A percentile compares a stretch with the other conserved stretches of the same genome.
Conservation (phyloP, 2,113 vertebrate species). For the Ariopsis seemanni region DNA sequence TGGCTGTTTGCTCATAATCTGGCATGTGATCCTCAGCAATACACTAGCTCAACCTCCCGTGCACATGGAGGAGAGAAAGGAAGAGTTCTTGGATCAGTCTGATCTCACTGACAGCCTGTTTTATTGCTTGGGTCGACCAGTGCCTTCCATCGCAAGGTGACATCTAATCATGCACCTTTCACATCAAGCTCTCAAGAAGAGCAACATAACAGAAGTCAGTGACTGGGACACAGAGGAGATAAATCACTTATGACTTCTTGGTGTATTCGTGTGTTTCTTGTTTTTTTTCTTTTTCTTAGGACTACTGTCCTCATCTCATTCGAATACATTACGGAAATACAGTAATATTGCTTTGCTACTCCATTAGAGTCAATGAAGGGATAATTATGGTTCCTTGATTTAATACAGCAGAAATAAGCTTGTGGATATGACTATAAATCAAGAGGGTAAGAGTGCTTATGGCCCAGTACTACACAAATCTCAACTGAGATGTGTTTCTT, state of each 20-base stretch:
- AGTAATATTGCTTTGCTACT: slow-evolving; percentile 3
- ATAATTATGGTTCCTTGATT: slow-evolving; percentile 31
- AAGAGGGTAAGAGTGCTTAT: not conserved
- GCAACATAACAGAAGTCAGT: not conserved
- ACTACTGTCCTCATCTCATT: not conserved
- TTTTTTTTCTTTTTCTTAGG: not conserved
- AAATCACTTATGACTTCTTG: not conserved
- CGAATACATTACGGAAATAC: not conserved
- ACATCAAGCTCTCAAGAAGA: not conserved
- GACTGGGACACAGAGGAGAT: not conserved
- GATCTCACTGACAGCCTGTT: not conserved
- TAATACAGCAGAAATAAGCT: slow-evolving; percentile 20
- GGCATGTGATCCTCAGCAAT: slow-evolving; percentile 28
- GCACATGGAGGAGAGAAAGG: not conserved
- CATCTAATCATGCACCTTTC: slow-evolving; percentile 43
- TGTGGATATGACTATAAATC: slow-evolving; percentile 20
- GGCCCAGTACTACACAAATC: slow-evolving; percentile 7
- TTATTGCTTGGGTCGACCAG: not conserved
- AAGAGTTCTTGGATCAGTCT: not conserved
- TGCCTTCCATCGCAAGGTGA: slow-evolving; percentile 52
- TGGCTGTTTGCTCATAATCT: slow-evolving; percentile 19
- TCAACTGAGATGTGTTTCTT: not conserved
- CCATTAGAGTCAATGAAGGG: slow-evolving; percentile 18
- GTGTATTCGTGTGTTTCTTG: not conserved
- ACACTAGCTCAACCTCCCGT: not conserved